Evolutionary conservation across 2,888 invertebrate species (phyloP), one percentile per base, ranked within the genome.

Genomic region (Cerceris rybyensis): DNA sequence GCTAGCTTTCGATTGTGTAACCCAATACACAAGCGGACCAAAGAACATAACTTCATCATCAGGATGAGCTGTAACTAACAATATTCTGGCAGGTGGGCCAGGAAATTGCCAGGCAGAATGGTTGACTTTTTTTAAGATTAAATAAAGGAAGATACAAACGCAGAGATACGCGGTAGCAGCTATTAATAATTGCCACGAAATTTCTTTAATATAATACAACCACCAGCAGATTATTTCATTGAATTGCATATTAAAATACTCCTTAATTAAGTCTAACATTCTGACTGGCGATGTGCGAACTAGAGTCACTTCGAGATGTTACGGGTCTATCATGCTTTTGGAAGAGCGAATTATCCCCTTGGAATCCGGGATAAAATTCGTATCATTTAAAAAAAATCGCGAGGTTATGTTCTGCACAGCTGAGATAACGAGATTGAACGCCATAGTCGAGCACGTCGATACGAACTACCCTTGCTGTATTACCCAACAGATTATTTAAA

Each of bases 1-100:
- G 88, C 95, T 95, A 83, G 94, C 94, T 82, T 94, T 93, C 60
- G 95, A 94, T 84, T 94, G 94, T 1, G 93, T 90, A 75, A 97
- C 93, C 90, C 96, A 94, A 80, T 96, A 94, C 80, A 98, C 95
- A 54, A 97, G 95, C 16, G 99, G 99, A 0, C 98, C 98, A 92
- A 99, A 99, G 93, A 99, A 99, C 99, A 99, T 99, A 87, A 98
- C 98, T 92, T 99, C 99, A 92, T 99, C 99, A 92, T 99, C 99
- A 14, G 99, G 99, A 93, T 99, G 99, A 28, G 99, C 98, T 57
- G 95, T 97, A 1, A 99, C 96, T 67, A 99, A 92, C 43, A 99
- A 93, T 57, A 98, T 95, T 85, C 97, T 93, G 13, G 84, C 73
- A 17, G 92, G 92, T 55, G 92, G 91, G 63, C 92, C 92, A 41